Percentiles rank a stretch among this genome's conserved stretches.
Conservation (phyloP, 2,797 vertebrate species). For the Trachops cirrhosus region DNA sequence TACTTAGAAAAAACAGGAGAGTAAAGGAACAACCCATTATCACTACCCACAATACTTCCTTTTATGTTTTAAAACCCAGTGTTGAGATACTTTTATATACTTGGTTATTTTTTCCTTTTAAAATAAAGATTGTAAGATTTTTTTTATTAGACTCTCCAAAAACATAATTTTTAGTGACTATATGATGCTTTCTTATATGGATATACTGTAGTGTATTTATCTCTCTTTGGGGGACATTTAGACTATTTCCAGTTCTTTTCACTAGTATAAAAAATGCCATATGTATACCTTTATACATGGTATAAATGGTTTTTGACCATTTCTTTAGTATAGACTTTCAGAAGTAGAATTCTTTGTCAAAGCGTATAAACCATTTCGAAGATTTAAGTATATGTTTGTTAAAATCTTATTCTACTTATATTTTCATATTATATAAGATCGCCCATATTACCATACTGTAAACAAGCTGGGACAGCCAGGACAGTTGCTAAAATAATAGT, state of each 20-base stretch:
- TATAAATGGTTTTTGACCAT: neutral
- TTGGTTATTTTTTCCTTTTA: neutral
- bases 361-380: slow-evolving; percentile 20
- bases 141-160: slow-evolving; percentile 5
- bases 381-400: neutral
- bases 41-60: neutral
- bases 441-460: neutral
- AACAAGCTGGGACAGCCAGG: neutral
- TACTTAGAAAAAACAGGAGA: slow-evolving; percentile 9
- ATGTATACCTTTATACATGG: neutral
- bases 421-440: neutral
- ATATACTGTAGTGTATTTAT: neutral
- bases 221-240: neutral
- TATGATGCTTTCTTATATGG: neutral
- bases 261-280: neutral
- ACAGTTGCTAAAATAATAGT: neutral
- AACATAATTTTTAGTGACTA: neutral
- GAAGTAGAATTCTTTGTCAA: slow-evolving; percentile 11
- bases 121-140: neutral
- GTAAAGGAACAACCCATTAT: neutral
- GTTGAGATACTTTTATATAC: slow-evolving; percentile 2
- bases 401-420: slow-evolving; percentile 1
- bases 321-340: slow-evolving; percentile 39
- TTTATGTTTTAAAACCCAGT: neutral
- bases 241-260: neutral